Evolutionary conservation across 1,140 invertebrate genomes (phyloP).

Genomic region (Fragariocoptes setiger): DNA sequence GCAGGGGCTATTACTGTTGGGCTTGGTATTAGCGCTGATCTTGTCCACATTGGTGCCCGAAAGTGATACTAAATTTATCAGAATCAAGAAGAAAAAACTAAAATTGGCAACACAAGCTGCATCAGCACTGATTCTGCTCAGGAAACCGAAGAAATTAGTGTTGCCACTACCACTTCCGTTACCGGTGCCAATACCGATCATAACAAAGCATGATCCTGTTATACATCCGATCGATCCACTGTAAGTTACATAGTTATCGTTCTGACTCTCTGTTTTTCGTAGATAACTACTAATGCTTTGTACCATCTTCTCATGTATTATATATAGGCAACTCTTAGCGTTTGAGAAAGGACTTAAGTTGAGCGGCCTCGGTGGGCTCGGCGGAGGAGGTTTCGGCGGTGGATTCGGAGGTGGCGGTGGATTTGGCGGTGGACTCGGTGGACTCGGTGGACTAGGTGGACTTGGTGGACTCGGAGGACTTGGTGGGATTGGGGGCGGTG

Average conservation of each 20-base stretch:
- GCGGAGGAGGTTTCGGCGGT: too few species aligned
- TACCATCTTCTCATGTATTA: neutral
- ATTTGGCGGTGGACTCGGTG: too few species aligned
- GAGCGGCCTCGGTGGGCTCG: neutral
- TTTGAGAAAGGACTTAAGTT: neutral
- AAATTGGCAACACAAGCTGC: neutral
- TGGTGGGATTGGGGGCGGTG: too few species aligned
- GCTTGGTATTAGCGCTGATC: conserved; percentile 20
- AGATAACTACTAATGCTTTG: neutral
- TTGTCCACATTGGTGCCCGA: neutral
- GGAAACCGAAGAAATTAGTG: conserved; percentile 4
- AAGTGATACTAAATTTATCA: neutral
- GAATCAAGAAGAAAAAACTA: neutral
- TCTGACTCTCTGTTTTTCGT: neutral
- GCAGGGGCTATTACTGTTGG: too few species aligned
- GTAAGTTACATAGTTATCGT: neutral
- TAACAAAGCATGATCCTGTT: neutral
- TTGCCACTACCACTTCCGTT: neutral
- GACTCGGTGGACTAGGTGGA: too few species aligned
- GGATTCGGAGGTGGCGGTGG: too few species aligned
- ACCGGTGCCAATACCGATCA: neutral
- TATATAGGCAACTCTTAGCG: neutral
- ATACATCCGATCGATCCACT: neutral
- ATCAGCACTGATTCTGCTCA: neutral
- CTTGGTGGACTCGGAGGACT: too few species aligned